Base-by-base conservation (phyloP, 2,797 vertebrate species). In the Scyliorhinus canicula region DNA sequence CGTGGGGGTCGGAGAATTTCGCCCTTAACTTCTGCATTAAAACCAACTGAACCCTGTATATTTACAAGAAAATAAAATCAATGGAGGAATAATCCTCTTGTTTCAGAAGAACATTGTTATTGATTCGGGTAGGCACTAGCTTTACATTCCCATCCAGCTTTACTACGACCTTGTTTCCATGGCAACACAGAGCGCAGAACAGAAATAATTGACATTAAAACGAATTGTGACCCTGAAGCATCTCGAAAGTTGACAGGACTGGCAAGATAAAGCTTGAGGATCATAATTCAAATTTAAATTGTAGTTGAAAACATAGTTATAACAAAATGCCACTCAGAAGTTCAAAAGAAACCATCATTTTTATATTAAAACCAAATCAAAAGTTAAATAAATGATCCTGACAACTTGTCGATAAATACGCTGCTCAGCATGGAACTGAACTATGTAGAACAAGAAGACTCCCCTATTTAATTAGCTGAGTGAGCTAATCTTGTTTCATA, bases 181-280 rank as follows among this genome's bases (percentile, higher is more conserved):
- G n/a, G 60, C 35, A 91, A 35, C n/a, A 65, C n/a, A 65, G 12
- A 63, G 57, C n/a, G 55, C 4, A 24, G 57, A 21, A 65, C n/a
- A n/a, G 57, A 63, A 63, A 65, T 91, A 65, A 91, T 65, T 2
- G 19, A 21, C 40, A 44, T 91, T 44, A 65, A 24, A 14, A 88
- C 11, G 65, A 65, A 44, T n/a, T 91, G 21, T 91, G 88, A 91
- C n/a, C 40, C n/a, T 63, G 35, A 0, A 91, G 6, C n/a, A 40
- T 26, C 24, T 65, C 88, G 12, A 40, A 91, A 63, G 88, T 21
- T 40, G 5, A 91, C 77, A 91, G 57, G n/a, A 65, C 21, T 63
- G n/a, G 8, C 88, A 63, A 57, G 88, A 91, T 91, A 91, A 91
- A 91, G 19, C n/a, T 4, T 40, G n/a, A 91, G n/a, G n/a, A 65